Evolutionary conservation across 1,140 invertebrate species (phyloP).

Genomic region (Acyrthosiphon pisum): DNA sequence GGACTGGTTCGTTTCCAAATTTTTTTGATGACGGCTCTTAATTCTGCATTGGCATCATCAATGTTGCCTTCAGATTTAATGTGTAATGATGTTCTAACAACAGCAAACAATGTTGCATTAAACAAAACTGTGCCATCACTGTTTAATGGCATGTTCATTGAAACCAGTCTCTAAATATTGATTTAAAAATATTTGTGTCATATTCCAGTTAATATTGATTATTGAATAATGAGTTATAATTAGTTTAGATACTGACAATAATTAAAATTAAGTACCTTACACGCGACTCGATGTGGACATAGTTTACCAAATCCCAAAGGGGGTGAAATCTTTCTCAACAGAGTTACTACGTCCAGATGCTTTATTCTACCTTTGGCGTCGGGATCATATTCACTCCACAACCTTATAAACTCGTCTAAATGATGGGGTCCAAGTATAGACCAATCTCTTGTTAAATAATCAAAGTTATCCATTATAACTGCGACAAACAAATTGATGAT

Average conservation of each 20-base stretch:
- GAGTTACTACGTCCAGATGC: conserved; percentile 97
- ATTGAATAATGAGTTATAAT: not conserved
- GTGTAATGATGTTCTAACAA: conserved; percentile 94
- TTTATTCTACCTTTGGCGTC: conserved; percentile 99
- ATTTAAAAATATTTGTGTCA: not conserved
- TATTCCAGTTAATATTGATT: not conserved
- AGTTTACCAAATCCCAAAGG: conserved; percentile 98
- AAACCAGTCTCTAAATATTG: conserved; percentile 83
- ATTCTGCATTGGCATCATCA: conserved; percentile 93
- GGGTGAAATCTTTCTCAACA: conserved; percentile 97
- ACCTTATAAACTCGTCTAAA: conserved; percentile 96
- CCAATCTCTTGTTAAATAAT: conserved; percentile 99
- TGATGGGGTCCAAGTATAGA: conserved; percentile 99
- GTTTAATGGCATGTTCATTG: conserved; percentile 99
- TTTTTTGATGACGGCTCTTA: conserved; percentile 95
- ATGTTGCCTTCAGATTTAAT: conserved; percentile 99
- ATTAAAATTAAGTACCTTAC: conserved; percentile 76
- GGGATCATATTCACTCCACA: conserved; percentile 99
- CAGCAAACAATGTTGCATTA: conserved; percentile 98
- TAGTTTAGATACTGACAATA: too few relatives aligned
- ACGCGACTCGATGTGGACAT: conserved; percentile 98
- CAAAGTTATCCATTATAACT: conserved; percentile 99
- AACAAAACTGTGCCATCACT: conserved; percentile 99
- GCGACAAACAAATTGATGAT: conserved; percentile 99
- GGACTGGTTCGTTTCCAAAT: conserved; percentile 98